Evolutionary conservation across 2,888 invertebrate species (phyloP).

Genomic region (Noctua janthe): DNA sequence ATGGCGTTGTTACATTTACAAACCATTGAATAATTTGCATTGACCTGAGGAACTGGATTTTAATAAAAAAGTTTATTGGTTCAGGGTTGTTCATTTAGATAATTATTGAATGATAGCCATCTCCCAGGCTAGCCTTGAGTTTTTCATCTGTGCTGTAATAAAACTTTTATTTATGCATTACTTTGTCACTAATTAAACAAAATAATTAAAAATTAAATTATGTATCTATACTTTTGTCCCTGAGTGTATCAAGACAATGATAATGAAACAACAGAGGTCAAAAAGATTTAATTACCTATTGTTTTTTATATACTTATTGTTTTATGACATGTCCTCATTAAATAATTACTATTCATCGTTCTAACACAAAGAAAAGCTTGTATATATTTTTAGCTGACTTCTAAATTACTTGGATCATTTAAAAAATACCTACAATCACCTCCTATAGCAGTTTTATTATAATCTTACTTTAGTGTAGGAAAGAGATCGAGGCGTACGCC

Average conservation of each 20-base stretch:
- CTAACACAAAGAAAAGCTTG: neutral
- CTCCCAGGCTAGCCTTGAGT: neutral
- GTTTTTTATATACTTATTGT: neutral
- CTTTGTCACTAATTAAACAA: neutral
- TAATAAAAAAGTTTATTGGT: constrained; percentile 17
- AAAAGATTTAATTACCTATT: constrained; percentile 7
- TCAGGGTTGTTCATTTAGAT: neutral
- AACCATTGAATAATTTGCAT: neutral
- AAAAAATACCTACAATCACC: neutral
- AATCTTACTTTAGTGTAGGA: neutral
- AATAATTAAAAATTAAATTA: neutral
- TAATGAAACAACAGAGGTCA: neutral
- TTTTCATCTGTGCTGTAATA: neutral
- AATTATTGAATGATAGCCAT: constrained; percentile 2
- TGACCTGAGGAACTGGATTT: constrained; percentile 8
- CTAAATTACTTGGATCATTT: neutral
- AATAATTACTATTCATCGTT: neutral
- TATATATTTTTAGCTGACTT: neutral
- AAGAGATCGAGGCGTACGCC: neutral
- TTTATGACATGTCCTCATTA: neutral
- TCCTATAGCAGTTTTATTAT: neutral
- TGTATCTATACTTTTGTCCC: neutral
- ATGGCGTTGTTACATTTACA: constrained; percentile 24
- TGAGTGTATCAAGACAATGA: neutral
- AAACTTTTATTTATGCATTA: neutral